Evolutionary conservation across 2,113 vertebrate genomes (phyloP), one percentile per base, ranked within the genome.

Genomic region (Sardina pilchardus): DNA sequence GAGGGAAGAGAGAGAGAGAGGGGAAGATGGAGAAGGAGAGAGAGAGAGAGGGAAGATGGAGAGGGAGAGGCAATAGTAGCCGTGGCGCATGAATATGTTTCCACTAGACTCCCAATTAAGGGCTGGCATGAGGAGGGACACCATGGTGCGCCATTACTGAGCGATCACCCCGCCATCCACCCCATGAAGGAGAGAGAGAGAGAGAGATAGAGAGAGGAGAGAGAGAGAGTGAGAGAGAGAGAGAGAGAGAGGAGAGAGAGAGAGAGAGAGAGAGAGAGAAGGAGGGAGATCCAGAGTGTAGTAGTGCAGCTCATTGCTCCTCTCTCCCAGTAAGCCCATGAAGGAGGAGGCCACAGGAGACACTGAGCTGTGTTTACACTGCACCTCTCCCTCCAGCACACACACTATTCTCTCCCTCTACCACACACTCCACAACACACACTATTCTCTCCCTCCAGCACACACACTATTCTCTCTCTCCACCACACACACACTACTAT

Each of bases 21-120:
- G n/a, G n/a, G n/a, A n/a, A n/a, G n/a, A n/a, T n/a, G n/a, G n/a
- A n/a, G n/a, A n/a, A n/a, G 30, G 59, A 67, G 59, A 7, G 4
- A 67, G 59, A 67, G 59, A 26, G 59, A 30, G 63, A 81, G 75
- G 39, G 85, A 48, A 2, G 7, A 50, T 10, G 10, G 42, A 75
- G 82, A 81, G 53, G 0, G 19, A 87, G 19, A 81, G 36, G 50
- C 85, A 48, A 1, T 16, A 26, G 12, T 17, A 43, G 86, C 86
- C 56, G 67, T 63, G 78, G 87, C 80, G 84, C 80, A 83, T 83
- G 81, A 89, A 82, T 88, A 82, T 82, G 83, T 45, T 88, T 84
- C 85, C 86, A 90, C 84, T 45, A 83, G 89, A 92, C 88, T 83
- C 59, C 86, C 87, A 91, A 92, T 92, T 92, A 92, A 86, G 21